A percentile compares a stretch with the other conserved stretches of the same genome.
Conservation (phyloP, 2,797 vertebrate species). For the Cossypha niveicapilla region DNA sequence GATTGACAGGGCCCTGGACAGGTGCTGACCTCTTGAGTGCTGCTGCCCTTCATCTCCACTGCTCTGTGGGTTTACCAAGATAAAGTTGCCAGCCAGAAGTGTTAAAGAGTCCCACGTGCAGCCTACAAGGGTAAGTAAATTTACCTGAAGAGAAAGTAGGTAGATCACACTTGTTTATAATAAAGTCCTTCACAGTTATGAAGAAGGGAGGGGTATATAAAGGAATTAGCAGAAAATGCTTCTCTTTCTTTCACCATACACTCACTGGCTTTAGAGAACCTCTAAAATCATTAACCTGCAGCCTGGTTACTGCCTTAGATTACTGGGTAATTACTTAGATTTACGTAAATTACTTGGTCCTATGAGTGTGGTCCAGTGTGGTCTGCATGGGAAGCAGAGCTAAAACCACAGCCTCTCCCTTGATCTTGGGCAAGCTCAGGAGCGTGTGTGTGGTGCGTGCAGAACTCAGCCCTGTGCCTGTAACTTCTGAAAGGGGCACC, state of each 20-base stretch:
- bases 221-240: not conserved
- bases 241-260: not conserved
- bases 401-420: not conserved
- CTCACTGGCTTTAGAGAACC: not conserved
- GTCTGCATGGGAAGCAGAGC: rapidly evolving
- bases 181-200: not conserved
- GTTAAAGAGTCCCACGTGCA: not conserved
- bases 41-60: not conserved
- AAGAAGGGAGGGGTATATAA: not conserved
- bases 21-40: not conserved
- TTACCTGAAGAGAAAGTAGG: not conserved
- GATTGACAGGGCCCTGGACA: not conserved
- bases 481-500: rapidly evolving
- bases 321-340: not conserved
- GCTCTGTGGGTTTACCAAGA: not conserved
- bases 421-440: not conserved
- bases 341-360: not conserved
- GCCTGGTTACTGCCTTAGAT: not conserved
- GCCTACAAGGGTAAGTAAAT: not conserved
- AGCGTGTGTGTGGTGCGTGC: rapidly evolving
- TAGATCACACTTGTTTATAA: not conserved
- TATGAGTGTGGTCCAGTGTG: not conserved
- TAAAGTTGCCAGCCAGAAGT: not conserved
- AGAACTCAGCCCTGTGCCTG: rapidly evolving
- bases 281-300: not conserved